Base-by-base conservation (phyloP, 2,797 vertebrate genomes). In the Poecilia picta region DNA sequence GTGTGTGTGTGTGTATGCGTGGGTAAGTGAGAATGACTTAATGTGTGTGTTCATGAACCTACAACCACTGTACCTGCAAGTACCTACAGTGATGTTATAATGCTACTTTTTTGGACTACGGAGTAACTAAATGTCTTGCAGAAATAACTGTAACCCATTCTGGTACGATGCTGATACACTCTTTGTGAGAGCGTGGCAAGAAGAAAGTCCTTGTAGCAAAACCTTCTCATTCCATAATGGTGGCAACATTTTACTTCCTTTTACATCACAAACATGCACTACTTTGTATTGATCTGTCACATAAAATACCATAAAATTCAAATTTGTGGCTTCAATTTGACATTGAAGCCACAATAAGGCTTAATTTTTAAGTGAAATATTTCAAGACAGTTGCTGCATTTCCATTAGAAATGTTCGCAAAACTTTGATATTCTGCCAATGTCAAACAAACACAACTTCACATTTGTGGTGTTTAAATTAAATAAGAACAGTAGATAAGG, bases 101-200 rank as follows among this genome's bases (percentile, higher is more conserved):
- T 87, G 84, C 79, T 76, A 81, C 89, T 83, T 51, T 72, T 71
- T 68, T 84, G 70, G 78, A 80, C 73, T 64, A 78, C 72, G 77
- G 47, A 77, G 36, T 28, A 81, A 80, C 73, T 72, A 68, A 76
- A 36, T 36, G 16, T 64, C 31, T 64, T 33, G 59, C 59, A 64
- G 25, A 64, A 64, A 64, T 36, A 64, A 64, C 18, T 1, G 2
- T 36, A 36, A 64, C 33, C 16, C 8, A 3, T n/a, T 57, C 53
- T 57, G 25, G 55, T 57, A 57, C 55, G 12, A 11, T 23, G 53
- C 53, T 55, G 53, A 55, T 55, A 3, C 20, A 25, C 25, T 55
- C 51, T 8, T 8, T 10, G 23, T n/a, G 53, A n/a, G 25, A 55
- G 25, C n/a, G 53, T 25, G 20, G 25, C 53, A 55, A 55, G 53